Percentiles rank a stretch among this genome's conserved stretches.
These are phyloP conservation scores for Dynastes grantii DNA, from an alignment of 2,888 invertebrate genomes.

Conservation along the genomic window DNA sequence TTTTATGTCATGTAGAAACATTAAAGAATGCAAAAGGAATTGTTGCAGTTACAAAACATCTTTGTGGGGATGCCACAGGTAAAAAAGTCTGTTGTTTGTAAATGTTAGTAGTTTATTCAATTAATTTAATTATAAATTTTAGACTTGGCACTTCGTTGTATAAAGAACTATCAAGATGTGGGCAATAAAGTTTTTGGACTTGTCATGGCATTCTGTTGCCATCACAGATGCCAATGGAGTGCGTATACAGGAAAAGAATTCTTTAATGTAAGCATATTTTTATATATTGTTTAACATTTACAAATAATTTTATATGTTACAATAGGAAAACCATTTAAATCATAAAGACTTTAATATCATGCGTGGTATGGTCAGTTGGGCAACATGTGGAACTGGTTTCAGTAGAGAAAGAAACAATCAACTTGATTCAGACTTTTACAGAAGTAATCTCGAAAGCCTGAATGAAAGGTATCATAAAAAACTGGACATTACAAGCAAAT, in stretches of 20 bases:
- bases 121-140: slow-evolving; percentile 44
- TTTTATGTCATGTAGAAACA: slow-evolving; percentile 74
- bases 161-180: slow-evolving; percentile 70
- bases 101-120: neutral
- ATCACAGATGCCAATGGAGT: slow-evolving; percentile 86
- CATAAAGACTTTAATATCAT: slow-evolving; percentile 82
- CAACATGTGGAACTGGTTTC: slow-evolving; percentile 84
- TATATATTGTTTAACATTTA: slow-evolving; percentile 55
- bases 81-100: slow-evolving; percentile 47
- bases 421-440: slow-evolving; percentile 54
- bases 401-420: slow-evolving; percentile 71
- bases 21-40: slow-evolving; percentile 71
- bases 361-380: slow-evolving; percentile 91
- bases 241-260: slow-evolving; percentile 81
- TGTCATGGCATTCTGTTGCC: slow-evolving; percentile 91
- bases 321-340: slow-evolving; percentile 74
- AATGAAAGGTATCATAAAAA: slow-evolving; percentile 41
- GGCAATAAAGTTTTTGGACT: slow-evolving; percentile 73
- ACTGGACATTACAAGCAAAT: slow-evolving; percentile 23
- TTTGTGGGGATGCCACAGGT: slow-evolving; percentile 93
- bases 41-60: slow-evolving; percentile 89
- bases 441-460: slow-evolving; percentile 31
- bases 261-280: slow-evolving; percentile 68
- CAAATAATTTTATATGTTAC: neutral
- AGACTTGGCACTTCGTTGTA: slow-evolving; percentile 84